phyloP scores from a whole-genome alignment of 2,797 vertebrate species.

The Fistularia commersonii region DNA sequence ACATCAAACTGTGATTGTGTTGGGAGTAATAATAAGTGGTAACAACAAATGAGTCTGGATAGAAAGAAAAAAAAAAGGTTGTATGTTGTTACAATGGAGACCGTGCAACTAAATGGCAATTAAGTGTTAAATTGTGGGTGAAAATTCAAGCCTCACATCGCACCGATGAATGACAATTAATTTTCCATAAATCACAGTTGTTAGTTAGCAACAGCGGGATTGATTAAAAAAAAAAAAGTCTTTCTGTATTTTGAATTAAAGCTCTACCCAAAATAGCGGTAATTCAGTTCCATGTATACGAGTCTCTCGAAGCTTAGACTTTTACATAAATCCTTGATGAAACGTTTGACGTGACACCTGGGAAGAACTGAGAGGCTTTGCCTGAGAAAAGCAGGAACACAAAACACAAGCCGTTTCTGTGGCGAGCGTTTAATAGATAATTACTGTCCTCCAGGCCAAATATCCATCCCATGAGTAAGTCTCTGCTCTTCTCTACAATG shows the following conservation, averaged over 20 bases:
- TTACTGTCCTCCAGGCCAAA: conserved; percentile 41
- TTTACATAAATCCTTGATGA: background rate
- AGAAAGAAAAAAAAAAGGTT: too few relatives aligned
- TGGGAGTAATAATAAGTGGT: too few relatives aligned
- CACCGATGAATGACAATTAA: conserved; percentile 49
- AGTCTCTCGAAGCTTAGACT: conserved; percentile 6
- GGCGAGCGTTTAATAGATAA: conserved; percentile 49
- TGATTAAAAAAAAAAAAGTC: too few relatives aligned
- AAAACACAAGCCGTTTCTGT: conserved; percentile 16
- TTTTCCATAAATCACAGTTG: conserved; percentile 51
- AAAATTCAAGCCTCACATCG: conserved; percentile 5
- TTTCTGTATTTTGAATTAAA: too few relatives aligned
- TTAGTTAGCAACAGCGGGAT: conserved; percentile 1
- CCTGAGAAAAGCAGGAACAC: conserved; percentile 11
- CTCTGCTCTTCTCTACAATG: conserved; percentile 13
- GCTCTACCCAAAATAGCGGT: background rate
- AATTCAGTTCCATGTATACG: background rate
- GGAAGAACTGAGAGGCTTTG: conserved; percentile 11
- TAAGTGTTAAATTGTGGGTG: conserved; percentile 39
- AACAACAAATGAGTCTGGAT: too few relatives aligned
- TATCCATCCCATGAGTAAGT: conserved; percentile 20
- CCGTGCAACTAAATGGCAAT: conserved; percentile 37
- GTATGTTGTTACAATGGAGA: conserved; percentile 38
- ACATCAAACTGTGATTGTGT: too few relatives aligned
- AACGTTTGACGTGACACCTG: conserved; percentile 12